Evolutionary conservation across 2,797 vertebrate genomes (phyloP).

Genomic region (Babyrousa celebensis): DNA sequence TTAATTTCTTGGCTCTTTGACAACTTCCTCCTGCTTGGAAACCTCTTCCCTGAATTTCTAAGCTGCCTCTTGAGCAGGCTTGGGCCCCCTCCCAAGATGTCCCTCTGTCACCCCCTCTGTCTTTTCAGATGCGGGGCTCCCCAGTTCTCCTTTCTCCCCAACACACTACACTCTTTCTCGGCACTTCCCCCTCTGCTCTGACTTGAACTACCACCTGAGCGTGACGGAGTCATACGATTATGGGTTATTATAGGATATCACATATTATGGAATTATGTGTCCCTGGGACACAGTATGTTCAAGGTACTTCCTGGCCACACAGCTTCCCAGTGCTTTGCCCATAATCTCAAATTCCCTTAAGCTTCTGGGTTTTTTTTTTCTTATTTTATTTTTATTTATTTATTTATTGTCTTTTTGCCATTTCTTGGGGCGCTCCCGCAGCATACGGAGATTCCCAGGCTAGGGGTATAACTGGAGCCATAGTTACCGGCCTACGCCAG

Average conservation of each 20-base stretch:
- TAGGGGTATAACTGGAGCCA: too few species aligned
- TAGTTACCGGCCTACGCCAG: too few species aligned
- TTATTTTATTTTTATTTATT: too few species aligned
- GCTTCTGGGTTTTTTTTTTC: not conserved
- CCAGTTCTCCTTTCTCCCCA: not conserved
- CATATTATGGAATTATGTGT: not conserved
- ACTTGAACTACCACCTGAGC: not conserved
- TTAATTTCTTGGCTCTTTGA: not conserved
- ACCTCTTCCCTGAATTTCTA: not conserved
- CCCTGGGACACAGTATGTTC: too few species aligned
- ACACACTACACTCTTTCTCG: not conserved
- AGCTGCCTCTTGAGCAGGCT: not conserved
- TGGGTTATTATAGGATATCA: too few species aligned
- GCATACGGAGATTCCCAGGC: too few species aligned
- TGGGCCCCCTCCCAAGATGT: accelerated
- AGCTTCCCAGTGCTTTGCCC: not conserved
- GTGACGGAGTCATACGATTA: accelerated
- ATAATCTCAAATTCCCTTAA: not conserved
- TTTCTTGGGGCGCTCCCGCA: too few species aligned
- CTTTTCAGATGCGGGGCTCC: not conserved
- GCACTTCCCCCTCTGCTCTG: not conserved
- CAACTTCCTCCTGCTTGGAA: not conserved
- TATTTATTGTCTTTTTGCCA: too few species aligned
- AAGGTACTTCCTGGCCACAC: not conserved
- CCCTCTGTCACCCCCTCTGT: not conserved